Conservation (phyloP, 2,113 vertebrate genomes). For the Mormoops blainvillei region DNA sequence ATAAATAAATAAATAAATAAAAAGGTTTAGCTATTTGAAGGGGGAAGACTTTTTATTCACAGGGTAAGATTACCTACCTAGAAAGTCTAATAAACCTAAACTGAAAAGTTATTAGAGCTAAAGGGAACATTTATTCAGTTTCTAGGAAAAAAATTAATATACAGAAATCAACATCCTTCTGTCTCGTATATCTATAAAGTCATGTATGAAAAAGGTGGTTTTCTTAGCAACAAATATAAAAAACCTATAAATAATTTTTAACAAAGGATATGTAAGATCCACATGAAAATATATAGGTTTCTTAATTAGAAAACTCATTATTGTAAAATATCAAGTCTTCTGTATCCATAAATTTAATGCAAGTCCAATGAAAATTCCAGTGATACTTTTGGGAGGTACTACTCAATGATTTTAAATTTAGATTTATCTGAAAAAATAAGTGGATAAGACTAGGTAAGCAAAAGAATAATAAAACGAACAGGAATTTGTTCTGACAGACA, state of each 20-base stretch:
- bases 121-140: slow-evolving; percentile 26
- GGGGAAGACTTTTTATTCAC: not conserved
- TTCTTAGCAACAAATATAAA: not conserved
- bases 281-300: not conserved
- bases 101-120: not conserved
- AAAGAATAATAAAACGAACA: not conserved
- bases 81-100: not conserved
- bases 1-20: no score
- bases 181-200: not conserved
- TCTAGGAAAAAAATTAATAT: not conserved
- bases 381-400: not conserved
- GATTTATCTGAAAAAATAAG: slow-evolving; percentile 24
- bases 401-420: slow-evolving; percentile 9
- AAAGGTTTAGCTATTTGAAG: not conserved
- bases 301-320: not conserved
- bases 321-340: not conserved
- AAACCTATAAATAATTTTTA: not conserved
- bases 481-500: not conserved
- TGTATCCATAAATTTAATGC: not conserved
- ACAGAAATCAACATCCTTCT: not conserved
- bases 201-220: not conserved
- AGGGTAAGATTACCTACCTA: not conserved
- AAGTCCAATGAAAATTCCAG: not conserved
- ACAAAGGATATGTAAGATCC: not conserved
- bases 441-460: not conserved